Conservation (phyloP, 2,888 invertebrate species). For the Eumacrocentrus americanus region DNA sequence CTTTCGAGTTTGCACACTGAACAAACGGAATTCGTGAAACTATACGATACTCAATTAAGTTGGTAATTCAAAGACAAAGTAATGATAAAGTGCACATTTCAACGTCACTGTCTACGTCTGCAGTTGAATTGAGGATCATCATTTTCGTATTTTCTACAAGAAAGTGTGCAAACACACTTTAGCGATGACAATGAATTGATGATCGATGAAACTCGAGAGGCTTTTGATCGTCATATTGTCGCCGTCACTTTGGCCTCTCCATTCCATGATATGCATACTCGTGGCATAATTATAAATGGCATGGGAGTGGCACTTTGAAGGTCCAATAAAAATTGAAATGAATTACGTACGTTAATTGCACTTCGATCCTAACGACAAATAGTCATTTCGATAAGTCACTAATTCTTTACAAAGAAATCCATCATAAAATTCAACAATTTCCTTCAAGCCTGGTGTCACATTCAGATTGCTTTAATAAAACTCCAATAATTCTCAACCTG, state of each 20-base stretch:
- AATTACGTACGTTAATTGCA: too few species aligned
- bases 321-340: slow-evolving; percentile 15
- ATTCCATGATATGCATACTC: neutral
- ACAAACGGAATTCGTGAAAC: neutral
- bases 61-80: neutral
- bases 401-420: too few species aligned
- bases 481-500: too few species aligned
- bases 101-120: neutral
- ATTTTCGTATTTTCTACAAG: neutral
- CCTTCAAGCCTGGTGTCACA: too few species aligned
- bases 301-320: slow-evolving; percentile 10
- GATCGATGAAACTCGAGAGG: slow-evolving; percentile 12
- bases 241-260: too few species aligned
- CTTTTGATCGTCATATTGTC: too few species aligned
- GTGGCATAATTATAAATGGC: neutral
- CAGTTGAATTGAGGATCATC: neutral
- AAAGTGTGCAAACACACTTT: neutral
- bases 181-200: neutral
- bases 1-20: neutral
- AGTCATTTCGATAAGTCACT: too few species aligned
- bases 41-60: neutral
- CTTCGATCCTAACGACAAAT: too few species aligned
- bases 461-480: too few species aligned
- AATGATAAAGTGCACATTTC: neutral
- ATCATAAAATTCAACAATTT: too few species aligned